Conservation (phyloP, 2,888 invertebrate genomes). For the Phaonia tiefii region DNA sequence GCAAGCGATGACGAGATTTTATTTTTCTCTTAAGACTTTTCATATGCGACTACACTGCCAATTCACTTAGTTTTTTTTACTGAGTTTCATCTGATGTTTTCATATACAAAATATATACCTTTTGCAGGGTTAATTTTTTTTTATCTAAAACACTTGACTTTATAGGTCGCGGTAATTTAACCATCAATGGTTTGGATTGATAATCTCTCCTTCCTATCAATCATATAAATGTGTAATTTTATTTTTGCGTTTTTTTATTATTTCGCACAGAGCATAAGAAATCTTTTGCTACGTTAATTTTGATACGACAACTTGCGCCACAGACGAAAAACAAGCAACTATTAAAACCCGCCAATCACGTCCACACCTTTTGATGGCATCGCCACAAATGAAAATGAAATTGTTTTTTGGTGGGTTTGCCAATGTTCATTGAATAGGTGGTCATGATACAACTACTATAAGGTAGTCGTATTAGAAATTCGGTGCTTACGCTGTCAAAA, state of each 20-base stretch:
- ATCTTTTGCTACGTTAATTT: slow-evolving; percentile 62
- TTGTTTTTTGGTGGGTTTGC: slow-evolving; percentile 37
- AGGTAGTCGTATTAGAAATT: too few species aligned
- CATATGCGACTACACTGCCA: not conserved
- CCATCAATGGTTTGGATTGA: not conserved
- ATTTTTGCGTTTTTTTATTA: slow-evolving; percentile 31
- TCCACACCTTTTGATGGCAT: slow-evolving; percentile 75
- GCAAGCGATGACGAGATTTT: slow-evolving; percentile 20
- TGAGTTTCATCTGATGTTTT: slow-evolving; percentile 7
- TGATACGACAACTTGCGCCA: slow-evolving; percentile 59
- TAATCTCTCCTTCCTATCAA: slow-evolving; percentile 16
- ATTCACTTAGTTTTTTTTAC: slow-evolving; percentile 8
- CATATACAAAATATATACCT: slow-evolving; percentile 24
- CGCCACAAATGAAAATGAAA: slow-evolving; percentile 74
- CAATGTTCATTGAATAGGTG: not conserved
- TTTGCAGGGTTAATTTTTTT: not conserved
- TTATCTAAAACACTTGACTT: slow-evolving; percentile 5
- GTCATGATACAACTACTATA: too few species aligned
- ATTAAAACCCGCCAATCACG: slow-evolving; percentile 61
- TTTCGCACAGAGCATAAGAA: slow-evolving; percentile 58
- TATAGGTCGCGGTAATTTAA: not conserved
- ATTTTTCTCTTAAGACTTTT: not conserved
- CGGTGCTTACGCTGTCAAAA: too few species aligned
- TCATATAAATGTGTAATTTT: slow-evolving; percentile 47
- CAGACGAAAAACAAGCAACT: not conserved